Evolutionary conservation across 2,888 invertebrate species (phyloP).

Genomic region (Metopia argyrocephala): DNA sequence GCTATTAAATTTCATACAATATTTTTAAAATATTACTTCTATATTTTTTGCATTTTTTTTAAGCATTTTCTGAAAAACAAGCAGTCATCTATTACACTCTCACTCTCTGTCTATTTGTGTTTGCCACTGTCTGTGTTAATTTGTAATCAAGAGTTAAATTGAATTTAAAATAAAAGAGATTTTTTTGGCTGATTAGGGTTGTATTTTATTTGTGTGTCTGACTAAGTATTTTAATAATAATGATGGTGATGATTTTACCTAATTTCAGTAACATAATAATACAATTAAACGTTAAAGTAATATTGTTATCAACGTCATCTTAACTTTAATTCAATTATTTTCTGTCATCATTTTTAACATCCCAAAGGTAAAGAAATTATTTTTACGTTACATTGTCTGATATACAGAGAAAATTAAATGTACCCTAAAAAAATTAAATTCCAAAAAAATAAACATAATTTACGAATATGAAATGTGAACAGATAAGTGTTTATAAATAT

Average conservation of each 20-base stretch:
- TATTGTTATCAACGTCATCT: constrained; percentile 35
- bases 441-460: background rate
- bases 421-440: background rate
- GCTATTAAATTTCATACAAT: too few relatives aligned
- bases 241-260: background rate
- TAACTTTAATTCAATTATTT: constrained; percentile 57
- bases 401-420: background rate
- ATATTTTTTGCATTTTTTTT: too few relatives aligned
- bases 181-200: too few relatives aligned
- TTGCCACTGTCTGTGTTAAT: too few relatives aligned
- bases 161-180: too few relatives aligned
- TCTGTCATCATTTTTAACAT: constrained; percentile 45
- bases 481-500: too few relatives aligned
- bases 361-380: constrained; percentile 40
- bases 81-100: too few relatives aligned
- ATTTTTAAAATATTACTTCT: too few relatives aligned
- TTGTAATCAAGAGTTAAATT: too few relatives aligned
- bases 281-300: constrained; percentile 35
- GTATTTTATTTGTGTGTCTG: background rate
- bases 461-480: background rate
- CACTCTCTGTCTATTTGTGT: too few relatives aligned
- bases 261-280: constrained; percentile 6
- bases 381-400: background rate
- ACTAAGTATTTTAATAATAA: background rate
- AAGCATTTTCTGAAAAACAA: too few relatives aligned